Evolutionary conservation across 2,113 vertebrate genomes (phyloP).

Genomic region (Diadophis punctatus): DNA sequence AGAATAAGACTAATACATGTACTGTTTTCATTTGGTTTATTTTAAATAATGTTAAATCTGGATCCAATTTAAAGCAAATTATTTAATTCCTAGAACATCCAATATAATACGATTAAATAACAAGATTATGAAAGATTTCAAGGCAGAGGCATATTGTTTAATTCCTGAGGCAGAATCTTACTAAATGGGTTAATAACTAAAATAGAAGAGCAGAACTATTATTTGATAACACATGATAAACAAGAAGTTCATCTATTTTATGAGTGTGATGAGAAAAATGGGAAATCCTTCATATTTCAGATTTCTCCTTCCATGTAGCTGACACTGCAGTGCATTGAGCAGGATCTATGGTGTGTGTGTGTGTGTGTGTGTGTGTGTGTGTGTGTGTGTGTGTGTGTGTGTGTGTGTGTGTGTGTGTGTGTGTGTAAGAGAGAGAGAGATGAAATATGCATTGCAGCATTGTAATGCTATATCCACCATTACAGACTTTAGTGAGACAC

Average conservation of each 20-base stretch:
- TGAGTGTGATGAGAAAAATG: neutral
- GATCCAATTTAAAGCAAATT: constrained; percentile 2
- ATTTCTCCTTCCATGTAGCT: neutral
- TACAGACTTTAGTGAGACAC: neutral
- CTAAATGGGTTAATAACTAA: constrained; percentile 25
- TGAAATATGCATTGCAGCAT: neutral
- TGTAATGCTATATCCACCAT: neutral
- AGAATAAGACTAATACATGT: neutral
- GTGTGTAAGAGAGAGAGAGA: neutral
- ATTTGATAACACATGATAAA: neutral
- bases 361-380: neutral
- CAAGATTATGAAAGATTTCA: constrained; percentile 23
- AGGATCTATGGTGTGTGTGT: neutral
- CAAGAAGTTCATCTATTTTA: neutral
- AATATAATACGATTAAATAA: constrained; percentile 26
- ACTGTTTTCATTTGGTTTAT: neutral
- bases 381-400: too few species aligned
- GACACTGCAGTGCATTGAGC: neutral
- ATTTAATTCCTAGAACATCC: constrained; percentile 16
- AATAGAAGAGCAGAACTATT: constrained; percentile 29
- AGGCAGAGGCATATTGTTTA: constrained; percentile 26
- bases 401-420: too few species aligned
- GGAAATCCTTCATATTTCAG: neutral
- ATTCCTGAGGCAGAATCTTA: constrained; percentile 31
- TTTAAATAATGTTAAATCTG: neutral